A percentile compares a stretch with the other conserved stretches of the same genome.
These are phyloP conservation scores for Mastomys natalensis DNA, from an alignment of 2,113 vertebrate genomes.

Conservation along the genomic window DNA sequence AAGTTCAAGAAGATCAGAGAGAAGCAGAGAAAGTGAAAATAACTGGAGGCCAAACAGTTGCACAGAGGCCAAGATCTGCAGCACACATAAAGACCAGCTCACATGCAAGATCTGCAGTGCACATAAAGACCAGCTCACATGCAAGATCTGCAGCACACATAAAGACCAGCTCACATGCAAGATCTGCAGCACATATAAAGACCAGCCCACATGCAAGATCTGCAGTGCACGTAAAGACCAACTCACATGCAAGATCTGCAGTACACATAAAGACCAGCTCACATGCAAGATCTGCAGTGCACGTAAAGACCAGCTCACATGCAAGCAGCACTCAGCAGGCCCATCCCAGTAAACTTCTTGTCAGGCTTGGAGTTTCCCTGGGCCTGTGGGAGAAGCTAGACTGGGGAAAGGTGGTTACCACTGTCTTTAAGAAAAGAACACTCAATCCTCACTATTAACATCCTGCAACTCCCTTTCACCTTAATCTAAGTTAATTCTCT, in stretches of 20 bases:
- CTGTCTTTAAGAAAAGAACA: not conserved
- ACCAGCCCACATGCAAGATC: not conserved
- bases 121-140: not conserved
- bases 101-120: not conserved
- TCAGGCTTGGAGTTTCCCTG: not conserved
- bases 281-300: not conserved
- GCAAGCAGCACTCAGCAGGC: not conserved
- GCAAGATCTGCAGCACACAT: too few relatives aligned
- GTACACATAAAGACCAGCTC: not conserved
- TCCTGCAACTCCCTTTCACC: not conserved
- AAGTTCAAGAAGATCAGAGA: constrained; percentile 50
- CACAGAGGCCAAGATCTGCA: constrained; percentile 22
- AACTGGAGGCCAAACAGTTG: not conserved
- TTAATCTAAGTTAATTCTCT: constrained; percentile 37
- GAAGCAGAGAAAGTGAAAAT: constrained; percentile 39
- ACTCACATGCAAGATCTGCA: not conserved
- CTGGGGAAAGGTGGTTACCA: not conserved
- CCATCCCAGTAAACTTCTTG: not conserved
- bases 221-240: not conserved
- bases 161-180: too few relatives aligned
- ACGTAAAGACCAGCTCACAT: not conserved
- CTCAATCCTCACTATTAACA: not conserved
- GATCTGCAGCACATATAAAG: not conserved
- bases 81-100: not conserved
- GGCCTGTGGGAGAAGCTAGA: not conserved